Evolutionary conservation across 2,797 vertebrate genomes (phyloP), one percentile per base, ranked within the genome.

Genomic region (Rachycentron canadum): DNA sequence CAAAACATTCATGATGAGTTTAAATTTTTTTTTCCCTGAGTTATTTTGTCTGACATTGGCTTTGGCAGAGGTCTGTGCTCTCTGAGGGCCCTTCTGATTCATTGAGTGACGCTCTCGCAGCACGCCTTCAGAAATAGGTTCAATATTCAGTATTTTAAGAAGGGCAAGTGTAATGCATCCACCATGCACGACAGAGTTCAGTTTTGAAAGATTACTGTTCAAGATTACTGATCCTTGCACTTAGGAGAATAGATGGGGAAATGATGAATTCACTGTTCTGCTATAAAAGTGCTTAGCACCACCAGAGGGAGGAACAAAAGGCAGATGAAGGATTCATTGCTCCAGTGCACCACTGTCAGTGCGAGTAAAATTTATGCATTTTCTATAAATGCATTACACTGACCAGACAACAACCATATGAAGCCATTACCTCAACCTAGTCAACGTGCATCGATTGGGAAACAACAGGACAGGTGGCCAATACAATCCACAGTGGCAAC

Each of bases 331-430:
- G 43, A 74, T 56, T 21, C 21, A 60, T 26, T 61, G 50, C 21
- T 55, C 10, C 30, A 40, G 17, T 2, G n/a, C 55, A 69, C 14
- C 59, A 26, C n/a, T 53, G 38, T n/a, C n/a, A n/a, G n/a, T 75
- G 10, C 67, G 36, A 70, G 40, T 34, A 60, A 41, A 40, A 69
- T 49, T 6, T 66, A 63, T 57, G 50, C 34, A 62, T 59, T 57
- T 75, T 45, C 49, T 69, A 64, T 36, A 50, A 40, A 68, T 69
- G 28, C 41, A 40, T 65, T 73, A 83, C 56, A 74, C 53, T 62
- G 32, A 66, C 59, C 11, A 43, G 23, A 77, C 30, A 75, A 55
- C 55, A 78, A 41, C 34, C 12, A 43, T 1, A 72, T 45, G 19
- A 40, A 56, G 74, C 40, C 16, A 64, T 72, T 81, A 43, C 41